Percentiles rank a stretch among this genome's conserved stretches.
These are phyloP conservation scores for Porphyrio hochstetteri DNA, from an alignment of 2,113 vertebrate genomes.

Conservation along the genomic window DNA sequence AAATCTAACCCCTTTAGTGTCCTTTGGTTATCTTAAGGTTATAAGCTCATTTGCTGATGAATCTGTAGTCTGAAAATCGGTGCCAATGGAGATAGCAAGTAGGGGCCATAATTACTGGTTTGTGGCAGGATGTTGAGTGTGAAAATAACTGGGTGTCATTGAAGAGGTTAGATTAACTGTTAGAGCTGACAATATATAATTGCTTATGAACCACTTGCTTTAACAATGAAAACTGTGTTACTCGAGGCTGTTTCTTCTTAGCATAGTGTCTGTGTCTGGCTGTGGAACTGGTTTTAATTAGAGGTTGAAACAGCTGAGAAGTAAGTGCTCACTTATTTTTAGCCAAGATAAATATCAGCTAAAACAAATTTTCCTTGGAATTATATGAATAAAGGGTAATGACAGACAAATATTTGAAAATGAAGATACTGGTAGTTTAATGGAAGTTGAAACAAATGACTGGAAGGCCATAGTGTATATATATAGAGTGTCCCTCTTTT, in stretches of 20 bases:
- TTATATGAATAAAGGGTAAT: neutral
- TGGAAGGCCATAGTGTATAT: neutral
- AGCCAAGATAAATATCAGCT: slow-evolving; percentile 30
- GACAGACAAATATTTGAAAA: slow-evolving; percentile 39
- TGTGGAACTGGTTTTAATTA: slow-evolving; percentile 61
- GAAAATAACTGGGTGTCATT: slow-evolving; percentile 76
- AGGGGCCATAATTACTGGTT: slow-evolving; percentile 62
- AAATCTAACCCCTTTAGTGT: slow-evolving; percentile 44
- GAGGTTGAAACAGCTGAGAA: slow-evolving; percentile 36
- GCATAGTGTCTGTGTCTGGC: slow-evolving; percentile 4
- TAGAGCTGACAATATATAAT: slow-evolving; percentile 79
- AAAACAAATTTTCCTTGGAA: slow-evolving; percentile 1
- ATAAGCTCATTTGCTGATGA: slow-evolving; percentile 51
- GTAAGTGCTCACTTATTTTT: slow-evolving; percentile 35
- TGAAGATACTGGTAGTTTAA: neutral
- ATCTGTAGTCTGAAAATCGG: slow-evolving; percentile 48
- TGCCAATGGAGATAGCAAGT: slow-evolving; percentile 27
- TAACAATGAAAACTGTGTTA: slow-evolving; percentile 52
- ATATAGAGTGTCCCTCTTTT: neutral
- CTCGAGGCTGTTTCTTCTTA: slow-evolving; percentile 42
- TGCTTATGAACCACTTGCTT: slow-evolving; percentile 60
- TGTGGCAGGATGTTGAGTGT: slow-evolving; percentile 57
- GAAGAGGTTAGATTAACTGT: slow-evolving; percentile 73
- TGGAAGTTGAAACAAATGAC: neutral
- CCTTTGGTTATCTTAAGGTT: slow-evolving; percentile 48